phyloP scores from a whole-genome alignment of 1,140 invertebrate genomes.

The Drosophila pruinosa region DNA sequence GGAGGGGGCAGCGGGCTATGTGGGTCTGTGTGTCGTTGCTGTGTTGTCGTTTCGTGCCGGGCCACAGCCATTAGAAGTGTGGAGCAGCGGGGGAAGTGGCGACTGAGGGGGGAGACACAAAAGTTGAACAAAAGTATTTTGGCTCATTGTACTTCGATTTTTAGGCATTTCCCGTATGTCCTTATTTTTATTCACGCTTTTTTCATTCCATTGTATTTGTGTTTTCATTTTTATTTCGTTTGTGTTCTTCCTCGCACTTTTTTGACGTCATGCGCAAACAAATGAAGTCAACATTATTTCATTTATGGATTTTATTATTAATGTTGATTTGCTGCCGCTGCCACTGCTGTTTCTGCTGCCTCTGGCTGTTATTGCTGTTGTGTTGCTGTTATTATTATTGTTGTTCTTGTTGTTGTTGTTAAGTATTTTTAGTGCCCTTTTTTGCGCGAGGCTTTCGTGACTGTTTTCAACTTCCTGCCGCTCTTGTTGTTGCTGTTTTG shows the following conservation, averaged over 20 bases:
- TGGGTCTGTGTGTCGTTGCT: conserved; percentile 46
- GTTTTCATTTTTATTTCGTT: not conserved
- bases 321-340: conserved; percentile 57
- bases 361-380: not conserved
- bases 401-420: conserved; percentile 29
- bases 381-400: conserved; percentile 19
- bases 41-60: conserved; percentile 36
- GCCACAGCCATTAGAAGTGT: conserved; percentile 23
- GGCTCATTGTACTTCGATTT: conserved; percentile 45
- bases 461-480: conserved; percentile 74
- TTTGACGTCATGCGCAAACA: conserved; percentile 75
- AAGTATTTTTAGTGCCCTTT: conserved; percentile 70
- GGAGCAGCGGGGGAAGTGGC: too few relatives aligned
- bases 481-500: conserved; percentile 18
- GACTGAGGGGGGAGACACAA: not conserved
- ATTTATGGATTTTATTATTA: conserved; percentile 80
- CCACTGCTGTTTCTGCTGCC: conserved; percentile 26
- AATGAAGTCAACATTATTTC: conserved; percentile 78
- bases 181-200: conserved; percentile 1
- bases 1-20: not conserved
- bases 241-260: conserved; percentile 3
- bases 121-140: conserved; percentile 41
- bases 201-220: conserved; percentile 14
- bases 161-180: conserved; percentile 25
- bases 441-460: conserved; percentile 57